Conservation (phyloP, 2,888 invertebrate genomes). For the Hemithea aestivaria region DNA sequence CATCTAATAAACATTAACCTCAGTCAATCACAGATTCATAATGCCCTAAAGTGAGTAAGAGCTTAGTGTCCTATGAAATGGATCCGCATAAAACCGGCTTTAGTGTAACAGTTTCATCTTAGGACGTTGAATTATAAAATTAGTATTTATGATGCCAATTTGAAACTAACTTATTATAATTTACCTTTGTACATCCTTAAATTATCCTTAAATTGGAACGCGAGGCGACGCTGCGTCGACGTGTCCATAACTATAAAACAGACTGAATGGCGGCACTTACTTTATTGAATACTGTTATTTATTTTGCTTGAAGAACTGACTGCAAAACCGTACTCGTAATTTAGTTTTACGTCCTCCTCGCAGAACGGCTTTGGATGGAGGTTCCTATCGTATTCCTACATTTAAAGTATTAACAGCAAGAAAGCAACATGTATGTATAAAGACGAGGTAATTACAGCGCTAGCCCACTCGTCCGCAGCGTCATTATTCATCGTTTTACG, state of each 20-base stretch:
- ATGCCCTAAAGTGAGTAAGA: too few relatives aligned
- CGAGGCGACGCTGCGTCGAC: constrained; percentile 16
- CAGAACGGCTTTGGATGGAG: constrained; percentile 51
- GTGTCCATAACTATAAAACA: constrained; percentile 29
- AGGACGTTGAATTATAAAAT: neutral
- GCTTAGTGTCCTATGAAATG: too few relatives aligned
- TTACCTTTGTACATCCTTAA: too few relatives aligned
- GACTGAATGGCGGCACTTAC: constrained; percentile 31
- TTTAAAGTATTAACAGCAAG: constrained; percentile 70
- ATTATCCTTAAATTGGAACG: constrained; percentile 14
- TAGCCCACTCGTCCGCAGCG: constrained; percentile 73
- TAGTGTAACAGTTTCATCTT: neutral
- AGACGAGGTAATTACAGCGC: constrained; percentile 75
- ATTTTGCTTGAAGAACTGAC: constrained; percentile 36
- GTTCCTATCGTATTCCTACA: constrained; percentile 58
- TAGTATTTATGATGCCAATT: too few relatives aligned
- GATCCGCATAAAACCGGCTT: too few relatives aligned
- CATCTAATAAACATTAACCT: too few relatives aligned
- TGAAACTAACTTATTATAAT: too few relatives aligned
- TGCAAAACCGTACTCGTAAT: constrained; percentile 50
- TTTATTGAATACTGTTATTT: constrained; percentile 50
- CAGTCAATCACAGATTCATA: too few relatives aligned
- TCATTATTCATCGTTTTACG: constrained; percentile 79
- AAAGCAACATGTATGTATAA: constrained; percentile 69
- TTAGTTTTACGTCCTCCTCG: constrained; percentile 54